Conservation (phyloP, 2,113 vertebrate species). For the Dicerorhinus sumatrensis region DNA sequence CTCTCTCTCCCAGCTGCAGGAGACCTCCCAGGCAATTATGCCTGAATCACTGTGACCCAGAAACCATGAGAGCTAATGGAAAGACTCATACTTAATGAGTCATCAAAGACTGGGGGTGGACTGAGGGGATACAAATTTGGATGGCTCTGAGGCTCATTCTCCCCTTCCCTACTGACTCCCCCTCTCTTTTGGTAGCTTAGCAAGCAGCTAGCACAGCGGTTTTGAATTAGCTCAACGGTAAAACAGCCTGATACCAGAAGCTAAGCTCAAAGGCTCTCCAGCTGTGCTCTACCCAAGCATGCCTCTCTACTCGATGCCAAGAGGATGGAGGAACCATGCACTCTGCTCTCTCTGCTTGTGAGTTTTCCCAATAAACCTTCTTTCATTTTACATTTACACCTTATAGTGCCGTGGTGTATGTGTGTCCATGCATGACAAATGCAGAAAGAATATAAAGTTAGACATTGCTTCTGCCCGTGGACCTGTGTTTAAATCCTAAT, state of each 20-base stretch:
- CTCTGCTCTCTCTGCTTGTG: not conserved
- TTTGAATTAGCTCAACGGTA: slow-evolving; percentile 46
- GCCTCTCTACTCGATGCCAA: not conserved
- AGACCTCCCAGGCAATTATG: not conserved
- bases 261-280: not conserved
- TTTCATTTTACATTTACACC: slow-evolving; percentile 48
- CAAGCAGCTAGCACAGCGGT: not conserved
- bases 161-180: not conserved
- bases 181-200: slow-evolving; percentile 12
- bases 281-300: slow-evolving; percentile 13
- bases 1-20: not conserved
- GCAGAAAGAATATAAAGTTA: not conserved
- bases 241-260: not conserved
- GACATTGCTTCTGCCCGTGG: not conserved
- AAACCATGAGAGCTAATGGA: not conserved
- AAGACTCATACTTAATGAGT: slow-evolving; percentile 43
- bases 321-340: not conserved
- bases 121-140: not conserved
- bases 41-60: slow-evolving; percentile 32
- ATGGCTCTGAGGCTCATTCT: slow-evolving; percentile 7
- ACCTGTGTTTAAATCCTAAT: slow-evolving; percentile 24
- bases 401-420: not conserved
- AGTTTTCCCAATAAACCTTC: not conserved
- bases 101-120: not conserved
- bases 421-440: not conserved